Evolutionary conservation across 2,888 invertebrate genomes (phyloP).

Genomic region (Cordilura impudica): DNA sequence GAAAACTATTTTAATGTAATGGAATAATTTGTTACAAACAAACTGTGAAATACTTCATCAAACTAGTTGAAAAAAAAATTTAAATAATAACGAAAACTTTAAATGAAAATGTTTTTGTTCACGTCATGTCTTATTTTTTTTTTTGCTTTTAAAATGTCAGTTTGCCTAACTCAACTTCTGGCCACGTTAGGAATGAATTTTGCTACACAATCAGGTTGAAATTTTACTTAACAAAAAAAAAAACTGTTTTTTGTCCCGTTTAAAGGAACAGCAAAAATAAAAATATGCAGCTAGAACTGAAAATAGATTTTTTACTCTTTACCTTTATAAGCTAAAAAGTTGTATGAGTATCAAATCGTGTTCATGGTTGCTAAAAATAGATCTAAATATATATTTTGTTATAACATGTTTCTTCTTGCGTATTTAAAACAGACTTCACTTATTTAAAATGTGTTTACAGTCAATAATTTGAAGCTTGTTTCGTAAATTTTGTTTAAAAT

Average conservation of each 20-base stretch:
- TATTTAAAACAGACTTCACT: too few species aligned
- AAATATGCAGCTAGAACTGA: slow-evolving; percentile 2
- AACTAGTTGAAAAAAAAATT: slow-evolving; percentile 2
- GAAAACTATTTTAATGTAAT: slow-evolving; percentile 5
- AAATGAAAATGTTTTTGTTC: slow-evolving; percentile 41
- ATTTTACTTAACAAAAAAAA: slow-evolving; percentile 17
- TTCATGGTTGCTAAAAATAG: neutral
- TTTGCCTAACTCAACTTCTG: slow-evolving; percentile 15
- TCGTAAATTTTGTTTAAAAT: too few species aligned
- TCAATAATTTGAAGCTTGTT: neutral
- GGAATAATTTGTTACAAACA: slow-evolving; percentile 43
- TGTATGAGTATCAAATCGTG: neutral
- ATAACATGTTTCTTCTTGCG: too few species aligned
- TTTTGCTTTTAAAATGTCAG: neutral
- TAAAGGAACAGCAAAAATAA: neutral
- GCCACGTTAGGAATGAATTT: slow-evolving; percentile 33
- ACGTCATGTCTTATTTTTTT: slow-evolving; percentile 38
- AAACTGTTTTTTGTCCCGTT: slow-evolving; percentile 30
- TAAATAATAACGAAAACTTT: neutral
- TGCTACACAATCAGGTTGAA: slow-evolving; percentile 41
- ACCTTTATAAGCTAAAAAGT: too few species aligned
- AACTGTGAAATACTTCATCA: slow-evolving; percentile 37
- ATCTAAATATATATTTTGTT: too few species aligned
- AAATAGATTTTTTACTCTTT: neutral
- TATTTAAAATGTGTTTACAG: too few species aligned